Evolutionary conservation across 2,797 vertebrate genomes (phyloP).

Genomic region (Pantherophis alleghaniensis): DNA sequence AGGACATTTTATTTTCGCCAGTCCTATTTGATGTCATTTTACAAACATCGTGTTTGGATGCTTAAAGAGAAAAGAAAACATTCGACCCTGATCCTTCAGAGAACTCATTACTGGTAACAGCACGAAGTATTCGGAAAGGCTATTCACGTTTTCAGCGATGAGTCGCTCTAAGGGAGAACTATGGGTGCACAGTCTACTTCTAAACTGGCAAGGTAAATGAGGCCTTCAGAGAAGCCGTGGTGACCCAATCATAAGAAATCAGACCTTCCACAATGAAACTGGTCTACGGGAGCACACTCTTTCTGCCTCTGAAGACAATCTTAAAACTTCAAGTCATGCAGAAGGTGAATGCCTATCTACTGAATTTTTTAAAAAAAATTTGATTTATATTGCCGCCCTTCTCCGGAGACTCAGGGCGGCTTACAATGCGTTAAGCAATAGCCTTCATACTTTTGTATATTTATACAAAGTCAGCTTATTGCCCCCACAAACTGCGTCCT

Average conservation of each 20-base stretch:
- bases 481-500: too few species aligned
- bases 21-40: slow-evolving; percentile 15
- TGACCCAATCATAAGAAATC: neutral
- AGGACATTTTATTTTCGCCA: neutral
- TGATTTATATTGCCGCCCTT: too few species aligned
- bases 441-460: too few species aligned
- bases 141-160: neutral
- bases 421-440: too few species aligned
- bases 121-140: neutral
- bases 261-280: neutral
- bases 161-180: neutral
- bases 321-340: neutral
- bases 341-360: neutral
- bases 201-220: neutral
- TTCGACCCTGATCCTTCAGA: neutral
- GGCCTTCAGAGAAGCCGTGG: neutral
- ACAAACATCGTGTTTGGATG: neutral
- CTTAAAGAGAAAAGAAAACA: neutral
- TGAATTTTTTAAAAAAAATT: too few species aligned
- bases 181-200: too few species aligned
- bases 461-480: too few species aligned
- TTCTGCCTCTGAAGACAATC: neutral
- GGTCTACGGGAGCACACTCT: neutral
- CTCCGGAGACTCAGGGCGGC: too few species aligned
- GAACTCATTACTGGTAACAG: neutral